These are phyloP conservation scores for Chloroceryle amazona DNA, from an alignment of 2,797 vertebrate species.

Conservation along the genomic window DNA sequence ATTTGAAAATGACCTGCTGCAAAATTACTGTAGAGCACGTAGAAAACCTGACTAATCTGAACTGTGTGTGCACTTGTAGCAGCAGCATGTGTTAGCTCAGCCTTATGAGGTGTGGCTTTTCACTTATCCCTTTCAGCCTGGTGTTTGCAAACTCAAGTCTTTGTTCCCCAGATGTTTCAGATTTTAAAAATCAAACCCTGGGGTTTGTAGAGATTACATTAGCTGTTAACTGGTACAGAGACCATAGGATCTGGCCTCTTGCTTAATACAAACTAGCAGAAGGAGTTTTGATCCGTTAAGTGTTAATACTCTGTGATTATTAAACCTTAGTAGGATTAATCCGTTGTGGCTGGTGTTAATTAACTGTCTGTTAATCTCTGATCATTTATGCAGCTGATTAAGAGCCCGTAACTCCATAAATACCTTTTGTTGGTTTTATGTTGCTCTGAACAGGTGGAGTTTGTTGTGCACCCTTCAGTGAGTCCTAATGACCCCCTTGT, in stretches of 20 bases:
- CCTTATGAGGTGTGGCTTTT: background rate
- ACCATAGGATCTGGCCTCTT: background rate
- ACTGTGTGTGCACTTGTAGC: background rate
- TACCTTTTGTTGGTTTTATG: background rate
- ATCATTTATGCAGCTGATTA: background rate
- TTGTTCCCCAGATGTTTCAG: background rate
- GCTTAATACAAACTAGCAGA: background rate
- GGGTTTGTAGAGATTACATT: background rate
- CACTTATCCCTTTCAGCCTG: background rate
- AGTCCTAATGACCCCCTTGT: slow-evolving; percentile 89
- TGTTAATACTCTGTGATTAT: background rate
- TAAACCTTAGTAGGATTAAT: background rate
- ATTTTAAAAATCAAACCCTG: background rate
- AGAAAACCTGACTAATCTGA: background rate
- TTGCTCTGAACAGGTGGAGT: slow-evolving; percentile 85
- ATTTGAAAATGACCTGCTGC: background rate
- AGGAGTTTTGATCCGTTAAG: background rate
- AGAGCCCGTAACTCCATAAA: background rate
- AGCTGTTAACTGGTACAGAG: background rate
- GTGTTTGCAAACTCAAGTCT: background rate
- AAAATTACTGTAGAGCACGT: background rate
- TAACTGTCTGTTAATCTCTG: background rate
- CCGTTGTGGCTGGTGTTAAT: background rate
- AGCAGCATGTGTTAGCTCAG: background rate
- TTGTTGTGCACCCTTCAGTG: slow-evolving; percentile 93